Evolutionary conservation across 1,140 invertebrate species (phyloP), one percentile per base, ranked within the genome.

Genomic region (Dryas iulia): DNA sequence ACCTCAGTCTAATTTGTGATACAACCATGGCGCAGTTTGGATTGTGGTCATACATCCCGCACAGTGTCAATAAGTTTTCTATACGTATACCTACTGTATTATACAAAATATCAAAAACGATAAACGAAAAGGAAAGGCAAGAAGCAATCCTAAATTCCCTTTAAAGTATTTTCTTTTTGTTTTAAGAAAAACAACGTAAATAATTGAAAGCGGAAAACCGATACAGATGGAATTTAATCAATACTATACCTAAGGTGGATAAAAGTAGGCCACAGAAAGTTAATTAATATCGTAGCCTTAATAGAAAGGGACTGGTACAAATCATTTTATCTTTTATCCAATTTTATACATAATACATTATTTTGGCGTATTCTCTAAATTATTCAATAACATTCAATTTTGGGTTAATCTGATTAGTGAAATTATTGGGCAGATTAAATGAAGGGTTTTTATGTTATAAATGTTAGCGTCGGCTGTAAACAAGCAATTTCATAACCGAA

Each of bases 341-440:
- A n/a, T 39, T 39, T 39, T 7, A 18, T 14, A 39, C 14, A 47
- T 14, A 14, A 18, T 47, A n/a, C n/a, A n/a, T n/a, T n/a, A 10
- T 18, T 47, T 10, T 21, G n/a, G 10, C 2, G 14, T 8, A 10
- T 3, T 14, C 1, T 35, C n/a, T 12, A 35, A 35, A 18, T 59
- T 59, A 33, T 33, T 59, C 1, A 33, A 35, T 59, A 6, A 23
- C 7, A 14, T 35, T 33, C 3, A 59, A 59, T 59, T 59, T 35
- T 21, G 21, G 1, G 14, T 59, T 35, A 59, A 35, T 59, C 18
- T 59, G 31, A 35, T 59, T 59, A 59, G 21, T 6, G 8, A 35
- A 59, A 23, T 59, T 30, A 59, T 59, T 59, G 30, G 23, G 0
- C n/a, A 59, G 58, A 59, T 59, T 59, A 59, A 35, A 59, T 35